Evolutionary conservation across 2,113 vertebrate species (phyloP).

Genomic region (Cyphomyrus discorhynchus): DNA sequence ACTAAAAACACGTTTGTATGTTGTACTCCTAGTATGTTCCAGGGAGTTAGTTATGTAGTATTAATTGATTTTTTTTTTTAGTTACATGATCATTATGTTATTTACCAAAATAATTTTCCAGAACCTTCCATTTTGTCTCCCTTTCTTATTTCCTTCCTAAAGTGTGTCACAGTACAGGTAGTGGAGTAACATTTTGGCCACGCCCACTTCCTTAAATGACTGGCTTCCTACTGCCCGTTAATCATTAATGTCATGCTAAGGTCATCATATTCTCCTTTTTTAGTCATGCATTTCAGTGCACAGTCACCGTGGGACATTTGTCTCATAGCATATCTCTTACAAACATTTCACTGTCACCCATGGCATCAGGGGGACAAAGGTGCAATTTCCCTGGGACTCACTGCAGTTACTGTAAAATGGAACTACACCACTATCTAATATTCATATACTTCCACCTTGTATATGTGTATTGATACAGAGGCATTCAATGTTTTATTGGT

Average conservation of each 20-base stretch:
- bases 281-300: not conserved
- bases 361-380: not conserved
- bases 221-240: not conserved
- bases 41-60: not conserved
- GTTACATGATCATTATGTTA: not conserved
- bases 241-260: not conserved
- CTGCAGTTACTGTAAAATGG: not conserved
- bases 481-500: not conserved
- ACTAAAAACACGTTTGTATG: not conserved
- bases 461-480: not conserved
- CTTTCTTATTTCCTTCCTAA: not conserved
- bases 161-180: not conserved
- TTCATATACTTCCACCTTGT: not conserved
- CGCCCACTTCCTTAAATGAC: not conserved
- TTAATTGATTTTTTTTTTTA: not conserved
- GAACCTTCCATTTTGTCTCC: not conserved
- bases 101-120: not conserved
- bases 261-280: conserved; percentile 2
- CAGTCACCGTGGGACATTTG: not conserved
- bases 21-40: not conserved
- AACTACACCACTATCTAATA: not conserved
- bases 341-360: not conserved
- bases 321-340: conserved; percentile 1
- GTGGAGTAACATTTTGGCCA: not conserved
- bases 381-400: not conserved